Evolutionary conservation across 2,888 invertebrate genomes (phyloP).

Genomic region (Gerris lacustris): DNA sequence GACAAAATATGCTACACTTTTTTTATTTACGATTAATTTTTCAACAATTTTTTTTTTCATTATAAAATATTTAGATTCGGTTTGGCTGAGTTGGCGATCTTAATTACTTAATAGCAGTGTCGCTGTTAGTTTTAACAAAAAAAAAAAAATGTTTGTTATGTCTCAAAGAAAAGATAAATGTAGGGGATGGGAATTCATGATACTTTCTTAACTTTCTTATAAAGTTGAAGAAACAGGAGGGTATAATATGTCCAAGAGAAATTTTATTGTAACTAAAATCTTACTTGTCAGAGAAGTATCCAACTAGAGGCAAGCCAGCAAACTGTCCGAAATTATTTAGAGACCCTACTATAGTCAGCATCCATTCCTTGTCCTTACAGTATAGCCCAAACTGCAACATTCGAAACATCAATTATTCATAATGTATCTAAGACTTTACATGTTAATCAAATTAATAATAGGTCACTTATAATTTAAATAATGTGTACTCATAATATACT

Average conservation of each 20-base stretch:
- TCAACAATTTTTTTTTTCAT: too few species aligned
- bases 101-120: too few species aligned
- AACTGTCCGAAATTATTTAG: conserved; percentile 52
- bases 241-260: conserved; percentile 44
- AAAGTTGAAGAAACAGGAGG: conserved; percentile 53
- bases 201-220: conserved; percentile 45
- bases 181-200: too few species aligned
- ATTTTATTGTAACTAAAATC: conserved; percentile 49
- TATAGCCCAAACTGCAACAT: conserved; percentile 45
- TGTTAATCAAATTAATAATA: neutral
- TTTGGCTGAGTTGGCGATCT: too few species aligned
- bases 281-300: conserved; percentile 50
- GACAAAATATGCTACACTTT: too few species aligned
- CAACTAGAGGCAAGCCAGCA: conserved; percentile 46
- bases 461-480: too few species aligned
- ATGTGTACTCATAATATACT: too few species aligned
- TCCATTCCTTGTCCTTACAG: conserved; percentile 49
- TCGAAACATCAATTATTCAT: neutral
- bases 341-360: conserved; percentile 48
- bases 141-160: too few species aligned
- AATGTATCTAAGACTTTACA: neutral
- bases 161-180: too few species aligned
- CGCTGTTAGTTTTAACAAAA: too few species aligned
- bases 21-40: too few species aligned
- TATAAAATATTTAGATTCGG: too few species aligned